These are phyloP conservation scores for Eretmochelys imbricata DNA, from an alignment of 2,113 vertebrate species.

Conservation along the genomic window DNA sequence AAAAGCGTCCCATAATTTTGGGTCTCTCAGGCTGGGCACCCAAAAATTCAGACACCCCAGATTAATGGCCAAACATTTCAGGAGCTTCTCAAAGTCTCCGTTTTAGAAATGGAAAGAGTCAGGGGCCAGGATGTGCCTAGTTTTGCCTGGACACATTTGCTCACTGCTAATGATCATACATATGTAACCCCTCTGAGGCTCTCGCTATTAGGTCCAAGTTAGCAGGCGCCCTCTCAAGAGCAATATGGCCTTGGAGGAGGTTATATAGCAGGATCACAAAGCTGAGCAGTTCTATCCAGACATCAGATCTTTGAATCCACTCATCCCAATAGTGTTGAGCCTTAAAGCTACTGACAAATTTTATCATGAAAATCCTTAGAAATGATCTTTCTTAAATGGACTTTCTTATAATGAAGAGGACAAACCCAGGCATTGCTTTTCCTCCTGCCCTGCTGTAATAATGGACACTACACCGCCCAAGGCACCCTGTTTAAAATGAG, in stretches of 20 bases:
- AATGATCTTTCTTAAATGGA: too few relatives aligned
- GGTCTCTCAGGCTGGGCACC: neutral
- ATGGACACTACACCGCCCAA: too few relatives aligned
- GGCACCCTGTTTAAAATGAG: too few relatives aligned
- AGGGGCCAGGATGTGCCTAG: neutral
- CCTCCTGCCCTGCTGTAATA: too few relatives aligned
- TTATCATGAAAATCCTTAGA: too few relatives aligned
- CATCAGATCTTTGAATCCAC: rapidly evolving
- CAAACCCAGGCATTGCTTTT: too few relatives aligned
- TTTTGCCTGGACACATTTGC: neutral
- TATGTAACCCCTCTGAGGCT: neutral
- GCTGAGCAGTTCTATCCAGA: neutral
- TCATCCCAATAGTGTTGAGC: neutral
- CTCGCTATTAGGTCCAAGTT: neutral
- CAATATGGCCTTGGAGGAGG: neutral
- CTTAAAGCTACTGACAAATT: too few relatives aligned
- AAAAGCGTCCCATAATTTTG: neutral
- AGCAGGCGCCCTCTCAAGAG: neutral
- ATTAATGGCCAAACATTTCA: neutral
- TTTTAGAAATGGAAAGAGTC: neutral
- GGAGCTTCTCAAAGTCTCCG: neutral
- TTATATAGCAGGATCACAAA: neutral
- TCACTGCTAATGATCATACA: neutral
- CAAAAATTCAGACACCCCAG: neutral
- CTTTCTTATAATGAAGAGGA: too few relatives aligned